Evolutionary conservation across 2,113 vertebrate species (phyloP).

Genomic region (Polypterus senegalus): DNA sequence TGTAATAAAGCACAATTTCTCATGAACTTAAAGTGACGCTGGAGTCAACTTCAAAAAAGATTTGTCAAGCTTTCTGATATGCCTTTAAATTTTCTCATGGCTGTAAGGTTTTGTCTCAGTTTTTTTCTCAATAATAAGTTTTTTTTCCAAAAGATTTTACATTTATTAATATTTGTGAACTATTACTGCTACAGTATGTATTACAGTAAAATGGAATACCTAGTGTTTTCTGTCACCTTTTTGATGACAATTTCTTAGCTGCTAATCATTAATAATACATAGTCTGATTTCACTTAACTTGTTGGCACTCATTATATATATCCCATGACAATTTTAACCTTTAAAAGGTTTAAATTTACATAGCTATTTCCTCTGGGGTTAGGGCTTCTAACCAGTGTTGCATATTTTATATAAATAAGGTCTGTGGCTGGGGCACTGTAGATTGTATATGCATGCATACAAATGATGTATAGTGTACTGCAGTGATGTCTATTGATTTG

Average conservation of each 20-base stretch:
- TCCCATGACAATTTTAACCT: slow-evolving; percentile 5
- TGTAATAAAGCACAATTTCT: too few relatives aligned
- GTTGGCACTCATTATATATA: slow-evolving; percentile 8
- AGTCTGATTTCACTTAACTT: slow-evolving; percentile 9
- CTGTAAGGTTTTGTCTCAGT: too few relatives aligned
- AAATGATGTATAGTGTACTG: not conserved
- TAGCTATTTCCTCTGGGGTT: slow-evolving; percentile 3
- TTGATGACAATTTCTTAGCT: slow-evolving; percentile 1
- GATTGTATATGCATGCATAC: not conserved
- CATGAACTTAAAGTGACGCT: too few relatives aligned
- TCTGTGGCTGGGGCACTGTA: not conserved
- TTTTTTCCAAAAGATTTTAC: too few relatives aligned
- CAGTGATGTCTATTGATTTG: slow-evolving; percentile 2
- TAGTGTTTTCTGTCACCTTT: too few relatives aligned
- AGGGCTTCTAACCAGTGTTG: slow-evolving; percentile 1
- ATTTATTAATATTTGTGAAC: too few relatives aligned
- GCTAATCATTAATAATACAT: slow-evolving; percentile 6
- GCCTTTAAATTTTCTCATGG: too few relatives aligned
- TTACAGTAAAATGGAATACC: too few relatives aligned
- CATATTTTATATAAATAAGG: slow-evolving; percentile 9
- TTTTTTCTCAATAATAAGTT: too few relatives aligned
- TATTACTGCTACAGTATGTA: too few relatives aligned
- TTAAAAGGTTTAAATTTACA: slow-evolving; percentile 9
- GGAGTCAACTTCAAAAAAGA: too few relatives aligned
- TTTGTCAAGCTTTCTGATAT: too few relatives aligned